Evolutionary conservation across 2,113 vertebrate species (phyloP).

Genomic region (Podilymbus podiceps): DNA sequence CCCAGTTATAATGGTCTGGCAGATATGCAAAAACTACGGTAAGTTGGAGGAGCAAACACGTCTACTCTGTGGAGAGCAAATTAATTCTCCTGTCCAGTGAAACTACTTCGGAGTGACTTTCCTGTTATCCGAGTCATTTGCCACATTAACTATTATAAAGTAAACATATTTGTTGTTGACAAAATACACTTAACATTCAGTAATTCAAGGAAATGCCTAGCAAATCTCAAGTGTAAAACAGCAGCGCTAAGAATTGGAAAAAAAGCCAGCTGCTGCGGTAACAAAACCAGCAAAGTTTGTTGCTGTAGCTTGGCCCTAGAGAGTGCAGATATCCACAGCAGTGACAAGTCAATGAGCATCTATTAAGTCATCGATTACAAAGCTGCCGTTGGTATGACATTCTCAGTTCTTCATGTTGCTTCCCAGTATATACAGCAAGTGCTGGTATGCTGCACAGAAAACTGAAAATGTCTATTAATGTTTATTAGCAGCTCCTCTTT

Average conservation of each 20-base stretch:
- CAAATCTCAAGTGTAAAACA: not conserved
- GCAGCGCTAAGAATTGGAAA: not conserved
- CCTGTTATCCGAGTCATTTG: not conserved
- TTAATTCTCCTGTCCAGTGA: not conserved
- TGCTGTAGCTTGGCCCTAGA: not conserved
- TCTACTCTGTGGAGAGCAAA: not conserved
- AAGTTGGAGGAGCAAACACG: not conserved
- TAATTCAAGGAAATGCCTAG: not conserved
- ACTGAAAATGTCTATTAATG: not conserved
- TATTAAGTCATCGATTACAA: not conserved
- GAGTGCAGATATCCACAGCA: not conserved
- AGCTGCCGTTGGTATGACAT: not conserved
- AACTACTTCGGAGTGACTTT: not conserved
- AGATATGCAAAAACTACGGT: not conserved
- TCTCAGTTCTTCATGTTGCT: not conserved
- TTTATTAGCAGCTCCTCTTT: conserved; percentile 32
- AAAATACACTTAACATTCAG: not conserved
- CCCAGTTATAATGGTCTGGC: not conserved
- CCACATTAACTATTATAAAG: not conserved
- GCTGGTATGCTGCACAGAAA: not conserved
- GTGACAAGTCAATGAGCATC: not conserved
- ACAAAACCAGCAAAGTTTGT: not conserved
- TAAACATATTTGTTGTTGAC: not conserved
- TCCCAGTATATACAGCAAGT: not conserved
- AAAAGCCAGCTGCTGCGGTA: not conserved